A percentile compares a stretch with the other conserved stretches of the same genome.
Evolutionary conservation across 2,113 vertebrate genomes (phyloP).

Genomic region (Osmerus mordax): DNA sequence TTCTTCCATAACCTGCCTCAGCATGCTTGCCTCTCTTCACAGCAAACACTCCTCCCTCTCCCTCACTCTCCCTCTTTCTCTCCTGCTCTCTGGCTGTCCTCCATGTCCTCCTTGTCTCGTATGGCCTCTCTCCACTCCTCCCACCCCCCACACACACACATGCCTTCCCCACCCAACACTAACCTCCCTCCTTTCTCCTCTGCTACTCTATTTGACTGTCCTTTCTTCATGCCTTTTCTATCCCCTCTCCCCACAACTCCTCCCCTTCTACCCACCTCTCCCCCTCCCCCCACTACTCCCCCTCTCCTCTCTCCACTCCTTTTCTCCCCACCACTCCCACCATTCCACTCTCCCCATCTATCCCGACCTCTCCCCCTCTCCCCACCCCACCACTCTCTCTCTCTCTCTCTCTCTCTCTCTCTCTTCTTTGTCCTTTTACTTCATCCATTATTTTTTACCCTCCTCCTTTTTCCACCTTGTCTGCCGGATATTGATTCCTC

Average conservation of each 20-base stretch:
- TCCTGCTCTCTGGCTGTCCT: not conserved
- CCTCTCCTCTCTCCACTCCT: conserved; percentile 9
- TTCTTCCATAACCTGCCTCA: not conserved
- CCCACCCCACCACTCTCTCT: not conserved
- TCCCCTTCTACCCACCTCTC: conserved; percentile 20
- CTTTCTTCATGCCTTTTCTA: conserved; percentile 31
- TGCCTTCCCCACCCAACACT: conserved; percentile 32
- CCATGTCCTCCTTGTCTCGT: not conserved
- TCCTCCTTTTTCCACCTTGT: not conserved
- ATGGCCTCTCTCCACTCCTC: not conserved
- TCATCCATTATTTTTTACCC: not conserved
- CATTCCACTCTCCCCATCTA: not conserved
- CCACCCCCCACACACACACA: not conserved
- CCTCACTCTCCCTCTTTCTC: not conserved
- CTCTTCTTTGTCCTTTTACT: not conserved
- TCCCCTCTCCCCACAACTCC: conserved; percentile 13
- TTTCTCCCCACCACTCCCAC: not conserved
- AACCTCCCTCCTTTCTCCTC: conserved; percentile 33
- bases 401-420: conserved; percentile 6
- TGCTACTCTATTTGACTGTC: conserved; percentile 34
- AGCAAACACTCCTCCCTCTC: not conserved
- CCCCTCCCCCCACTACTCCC: conserved; percentile 9
- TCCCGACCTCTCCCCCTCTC: conserved; percentile 11
- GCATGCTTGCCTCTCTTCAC: not conserved
- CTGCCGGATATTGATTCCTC: conserved; percentile 59